These are phyloP conservation scores for Xiphophorus hellerii DNA, from an alignment of 2,113 vertebrate species.

Conservation along the genomic window DNA sequence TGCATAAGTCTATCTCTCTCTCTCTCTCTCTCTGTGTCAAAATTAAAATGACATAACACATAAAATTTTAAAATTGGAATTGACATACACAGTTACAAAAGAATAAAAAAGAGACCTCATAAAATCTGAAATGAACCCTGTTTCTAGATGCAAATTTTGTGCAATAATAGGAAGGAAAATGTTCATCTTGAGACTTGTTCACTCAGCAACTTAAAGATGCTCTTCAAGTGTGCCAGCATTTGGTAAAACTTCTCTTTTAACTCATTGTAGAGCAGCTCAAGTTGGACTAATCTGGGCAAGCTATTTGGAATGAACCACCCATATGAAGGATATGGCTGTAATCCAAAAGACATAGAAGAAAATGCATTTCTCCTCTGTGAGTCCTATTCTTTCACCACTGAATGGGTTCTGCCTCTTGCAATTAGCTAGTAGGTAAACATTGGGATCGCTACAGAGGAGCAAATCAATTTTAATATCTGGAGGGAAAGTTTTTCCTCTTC, in stretches of 20 bases:
- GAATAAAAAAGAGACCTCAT: constrained; percentile 8
- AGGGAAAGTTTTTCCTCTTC: constrained; percentile 63
- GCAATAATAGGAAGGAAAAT: background rate
- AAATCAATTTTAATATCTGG: constrained; percentile 76
- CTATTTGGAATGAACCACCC: constrained; percentile 31
- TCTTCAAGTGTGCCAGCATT: constrained; percentile 3
- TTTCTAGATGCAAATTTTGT: constrained; percentile 25
- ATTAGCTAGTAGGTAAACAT: constrained; percentile 76
- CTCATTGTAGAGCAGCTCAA: constrained; percentile 27
- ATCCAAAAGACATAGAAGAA: constrained; percentile 49
- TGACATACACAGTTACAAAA: constrained; percentile 17
- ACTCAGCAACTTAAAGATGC: background rate
- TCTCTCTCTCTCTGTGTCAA: too few relatives aligned
- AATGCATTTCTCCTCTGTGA: constrained; percentile 48
- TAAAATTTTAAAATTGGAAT: constrained; percentile 24
- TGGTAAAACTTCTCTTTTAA: constrained; percentile 3
- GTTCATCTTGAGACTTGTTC: constrained; percentile 20
- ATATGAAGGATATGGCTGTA: constrained; percentile 39
- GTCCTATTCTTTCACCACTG: constrained; percentile 37
- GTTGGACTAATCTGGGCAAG: constrained; percentile 18
- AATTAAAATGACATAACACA: too few relatives aligned
- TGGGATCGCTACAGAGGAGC: constrained; percentile 57
- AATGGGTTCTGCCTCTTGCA: constrained; percentile 60
- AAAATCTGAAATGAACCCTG: constrained; percentile 36
- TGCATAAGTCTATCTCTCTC: too few relatives aligned